A percentile compares a stretch with the other conserved stretches of the same genome.
Conservation (phyloP, 2,797 vertebrate genomes). For the Linurgus olivaceus region DNA sequence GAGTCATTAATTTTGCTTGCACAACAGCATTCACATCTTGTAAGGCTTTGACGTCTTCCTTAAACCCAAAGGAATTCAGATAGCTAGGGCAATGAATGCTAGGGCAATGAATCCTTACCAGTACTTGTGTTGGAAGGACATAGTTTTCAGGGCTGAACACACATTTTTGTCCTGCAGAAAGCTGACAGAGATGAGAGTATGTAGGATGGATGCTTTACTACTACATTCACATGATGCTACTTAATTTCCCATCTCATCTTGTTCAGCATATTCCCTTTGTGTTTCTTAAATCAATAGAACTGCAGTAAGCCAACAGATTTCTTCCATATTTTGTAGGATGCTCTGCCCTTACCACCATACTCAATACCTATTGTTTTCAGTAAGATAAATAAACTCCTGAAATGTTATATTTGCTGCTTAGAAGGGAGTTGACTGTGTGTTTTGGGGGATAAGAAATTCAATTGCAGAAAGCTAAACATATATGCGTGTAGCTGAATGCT, state of each 20-base stretch:
- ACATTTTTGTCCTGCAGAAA: slow-evolving; percentile 20
- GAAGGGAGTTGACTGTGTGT: not conserved
- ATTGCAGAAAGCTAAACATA: not conserved
- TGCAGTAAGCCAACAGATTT: not conserved
- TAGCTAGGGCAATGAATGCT: not conserved
- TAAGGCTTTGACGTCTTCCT: slow-evolving; percentile 62
- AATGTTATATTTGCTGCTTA: not conserved
- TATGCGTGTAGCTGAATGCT: not conserved
- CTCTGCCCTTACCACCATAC: not conserved
- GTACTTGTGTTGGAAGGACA: not conserved
- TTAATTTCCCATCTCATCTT: not conserved
- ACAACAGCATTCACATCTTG: slow-evolving; percentile 40
- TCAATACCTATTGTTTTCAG: not conserved
- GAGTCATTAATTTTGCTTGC: slow-evolving; percentile 65
- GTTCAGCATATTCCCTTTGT: slow-evolving; percentile 50
- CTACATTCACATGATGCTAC: not conserved
- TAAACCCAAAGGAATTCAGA: slow-evolving; percentile 58
- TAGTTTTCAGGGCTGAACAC: slow-evolving; percentile 4
- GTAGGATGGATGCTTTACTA: slow-evolving; percentile 38
- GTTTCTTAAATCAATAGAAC: slow-evolving; percentile 50
- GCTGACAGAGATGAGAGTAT: slow-evolving; percentile 2
- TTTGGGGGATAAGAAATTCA: not conserved
- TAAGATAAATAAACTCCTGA: not conserved
- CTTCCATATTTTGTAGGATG: slow-evolving; percentile 51
- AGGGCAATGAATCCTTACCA: not conserved